Evolutionary conservation across 2,797 vertebrate genomes (phyloP), one percentile per base, ranked within the genome.

Genomic region (Siniperca undulata): DNA sequence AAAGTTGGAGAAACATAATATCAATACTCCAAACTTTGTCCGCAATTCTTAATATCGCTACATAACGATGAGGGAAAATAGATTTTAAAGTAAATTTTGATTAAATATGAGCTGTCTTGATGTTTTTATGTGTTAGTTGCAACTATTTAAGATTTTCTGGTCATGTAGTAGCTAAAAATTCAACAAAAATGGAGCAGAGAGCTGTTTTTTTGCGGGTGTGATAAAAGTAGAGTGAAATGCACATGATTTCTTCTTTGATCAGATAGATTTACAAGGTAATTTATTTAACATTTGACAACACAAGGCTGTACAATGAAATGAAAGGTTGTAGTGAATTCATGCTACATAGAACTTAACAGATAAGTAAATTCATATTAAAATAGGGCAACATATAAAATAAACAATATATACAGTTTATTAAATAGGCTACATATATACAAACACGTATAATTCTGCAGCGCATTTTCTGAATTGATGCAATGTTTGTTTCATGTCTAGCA

Each of bases 221-320:
- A 65, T 36, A 9, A 42, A 67, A 79, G 20, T 5, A 58, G 48
- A 79, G 14, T 8, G 16, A 72, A 46, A 40, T 46, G 11, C 79
- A 30, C 30, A 30, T 30, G 30, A 30, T 30, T 30, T 30, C 30
- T 30, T 30, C 30, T 30, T 30, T 30, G 30, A 30, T 30, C 30
- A 30, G 30, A 30, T 30, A 30, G 30, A 30, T 30, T 30, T 30
- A 30, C 30, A 30, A 30, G 30, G 30, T 30, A 3, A 30, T 30
- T 30, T 30, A 30, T 30, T 30, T 30, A 3, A 3, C 30, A 30
- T 30, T 30, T 30, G 3, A 30, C 30, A 30, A 30, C 30, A 30
- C 30, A 30, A 30, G 30, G 30, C 30, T 30, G 30, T 30, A 30
- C 30, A 30, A 30, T 30, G 30, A 30, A 30, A 30, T 30, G 2